phyloP scores from a whole-genome alignment of 2,113 vertebrate genomes.

The Silurus meridionalis region DNA sequence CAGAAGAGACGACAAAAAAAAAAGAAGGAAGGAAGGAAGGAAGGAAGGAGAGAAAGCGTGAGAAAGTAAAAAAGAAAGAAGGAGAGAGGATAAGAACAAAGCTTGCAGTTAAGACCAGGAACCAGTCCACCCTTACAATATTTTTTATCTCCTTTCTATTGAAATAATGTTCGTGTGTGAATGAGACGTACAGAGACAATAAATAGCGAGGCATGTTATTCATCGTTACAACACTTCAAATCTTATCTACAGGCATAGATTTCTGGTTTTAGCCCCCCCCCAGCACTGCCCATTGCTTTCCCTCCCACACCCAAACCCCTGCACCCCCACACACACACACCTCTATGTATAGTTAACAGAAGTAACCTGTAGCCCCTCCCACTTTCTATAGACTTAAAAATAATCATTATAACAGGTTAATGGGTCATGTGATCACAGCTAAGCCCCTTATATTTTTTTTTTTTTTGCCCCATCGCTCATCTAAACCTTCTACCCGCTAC shows the following conservation, averaged over 20 bases:
- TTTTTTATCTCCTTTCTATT: conserved; percentile 42
- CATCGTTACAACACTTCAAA: conserved; percentile 52
- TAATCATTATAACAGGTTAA: not conserved
- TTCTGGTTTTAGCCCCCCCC: not conserved
- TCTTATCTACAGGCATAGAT: conserved; percentile 47
- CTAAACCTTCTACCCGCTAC: conserved; percentile 16
- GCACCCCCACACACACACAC: not conserved
- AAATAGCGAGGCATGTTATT: conserved; percentile 61
- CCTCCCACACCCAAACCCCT: no score
- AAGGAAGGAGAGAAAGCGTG: not conserved
- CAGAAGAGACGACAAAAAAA: conserved; percentile 39
- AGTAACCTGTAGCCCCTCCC: conserved; percentile 12
- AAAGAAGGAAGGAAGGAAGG: not conserved
- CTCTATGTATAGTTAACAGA: not conserved
- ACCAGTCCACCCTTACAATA: conserved; percentile 58
- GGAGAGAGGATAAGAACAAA: conserved; percentile 53
- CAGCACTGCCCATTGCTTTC: no score
- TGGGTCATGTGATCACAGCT: not conserved
- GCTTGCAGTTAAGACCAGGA: conserved; percentile 65
- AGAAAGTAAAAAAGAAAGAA: conserved; percentile 12
- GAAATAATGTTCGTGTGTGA: conserved; percentile 46
- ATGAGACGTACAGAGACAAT: conserved; percentile 64
- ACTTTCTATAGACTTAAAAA: not conserved
- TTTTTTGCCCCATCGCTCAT: not conserved
- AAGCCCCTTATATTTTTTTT: not conserved